These are phyloP conservation scores for Zaprionus nigranus DNA, from an alignment of 1,140 invertebrate species.

Conservation along the genomic window DNA sequence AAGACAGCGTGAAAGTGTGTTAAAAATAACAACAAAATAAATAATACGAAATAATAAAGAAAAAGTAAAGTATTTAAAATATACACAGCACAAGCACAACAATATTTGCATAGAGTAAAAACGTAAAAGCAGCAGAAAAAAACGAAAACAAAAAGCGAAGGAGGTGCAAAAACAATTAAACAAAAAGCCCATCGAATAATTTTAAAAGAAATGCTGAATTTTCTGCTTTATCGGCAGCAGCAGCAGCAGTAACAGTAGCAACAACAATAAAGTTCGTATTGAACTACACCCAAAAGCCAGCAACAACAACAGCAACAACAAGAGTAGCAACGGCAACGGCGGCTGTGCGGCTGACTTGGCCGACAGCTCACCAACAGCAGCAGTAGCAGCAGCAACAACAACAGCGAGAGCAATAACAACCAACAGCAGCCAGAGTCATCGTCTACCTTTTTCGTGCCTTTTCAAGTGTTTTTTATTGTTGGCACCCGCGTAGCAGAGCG, in stretches of 20 bases:
- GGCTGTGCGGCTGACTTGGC: slow-evolving; percentile 69
- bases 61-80: slow-evolving; percentile 6
- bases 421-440: slow-evolving; percentile 44
- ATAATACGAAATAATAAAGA: slow-evolving; percentile 13
- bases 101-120: slow-evolving; percentile 41
- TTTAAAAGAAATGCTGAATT: slow-evolving; percentile 62
- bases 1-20: slow-evolving; percentile 48
- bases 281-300: slow-evolving; percentile 68
- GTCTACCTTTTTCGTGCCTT: slow-evolving; percentile 73
- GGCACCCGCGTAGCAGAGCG: slow-evolving; percentile 34
- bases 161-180: slow-evolving; percentile 63
- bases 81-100: slow-evolving; percentile 22
- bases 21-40: slow-evolving; percentile 53
- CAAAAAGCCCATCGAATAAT: slow-evolving; percentile 44
- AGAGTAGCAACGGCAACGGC: slow-evolving; percentile 35
- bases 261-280: slow-evolving; percentile 73
- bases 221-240: slow-evolving; percentile 68
- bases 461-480: slow-evolving; percentile 57
- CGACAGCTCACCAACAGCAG: slow-evolving; percentile 53
- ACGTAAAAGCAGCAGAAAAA: slow-evolving; percentile 42
- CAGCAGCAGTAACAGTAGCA: slow-evolving; percentile 51
- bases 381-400: slow-evolving; percentile 38
- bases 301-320: slow-evolving; percentile 27
- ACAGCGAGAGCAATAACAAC: neutral
- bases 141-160: slow-evolving; percentile 45